Conservation (phyloP, 1,140 invertebrate species). For the Gerris buenoi region DNA sequence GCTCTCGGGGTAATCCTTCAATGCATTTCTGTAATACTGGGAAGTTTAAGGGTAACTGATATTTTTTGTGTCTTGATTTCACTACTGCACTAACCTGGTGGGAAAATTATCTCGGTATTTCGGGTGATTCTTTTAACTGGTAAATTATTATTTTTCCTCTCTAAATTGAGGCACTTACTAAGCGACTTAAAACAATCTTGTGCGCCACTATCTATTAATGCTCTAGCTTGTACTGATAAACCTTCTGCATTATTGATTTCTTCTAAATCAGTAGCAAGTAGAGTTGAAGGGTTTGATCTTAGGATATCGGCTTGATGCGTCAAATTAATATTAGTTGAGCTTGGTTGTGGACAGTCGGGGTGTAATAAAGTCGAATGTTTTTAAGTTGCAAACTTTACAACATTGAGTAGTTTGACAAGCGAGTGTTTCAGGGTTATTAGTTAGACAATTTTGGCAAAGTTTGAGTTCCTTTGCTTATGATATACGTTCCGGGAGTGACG, state of each 20-base stretch:
- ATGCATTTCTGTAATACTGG: too few species aligned
- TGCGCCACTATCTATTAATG: not conserved
- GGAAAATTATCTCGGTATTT: not conserved
- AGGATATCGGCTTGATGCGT: not conserved
- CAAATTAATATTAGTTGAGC: not conserved
- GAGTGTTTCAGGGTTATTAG: not conserved
- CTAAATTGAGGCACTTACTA: not conserved
- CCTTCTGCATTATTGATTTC: not conserved
- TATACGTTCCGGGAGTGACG: not conserved
- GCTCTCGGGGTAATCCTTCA: too few species aligned
- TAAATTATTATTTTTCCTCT: not conserved
- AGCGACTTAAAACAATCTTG: not conserved
- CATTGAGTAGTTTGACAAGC: not conserved
- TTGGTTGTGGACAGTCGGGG: not conserved
- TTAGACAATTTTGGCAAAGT: not conserved
- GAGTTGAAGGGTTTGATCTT: not conserved
- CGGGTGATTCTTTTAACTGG: not conserved
- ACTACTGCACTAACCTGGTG: too few species aligned
- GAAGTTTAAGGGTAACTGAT: too few species aligned
- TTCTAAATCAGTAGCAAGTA: not conserved
- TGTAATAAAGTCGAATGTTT: not conserved
- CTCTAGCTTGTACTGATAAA: not conserved
- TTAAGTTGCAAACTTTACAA: not conserved
- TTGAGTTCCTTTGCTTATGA: not conserved
- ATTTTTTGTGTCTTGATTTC: too few species aligned